These are phyloP conservation scores for Tapera naevia DNA, from an alignment of 2,797 vertebrate species.

Conservation along the genomic window DNA sequence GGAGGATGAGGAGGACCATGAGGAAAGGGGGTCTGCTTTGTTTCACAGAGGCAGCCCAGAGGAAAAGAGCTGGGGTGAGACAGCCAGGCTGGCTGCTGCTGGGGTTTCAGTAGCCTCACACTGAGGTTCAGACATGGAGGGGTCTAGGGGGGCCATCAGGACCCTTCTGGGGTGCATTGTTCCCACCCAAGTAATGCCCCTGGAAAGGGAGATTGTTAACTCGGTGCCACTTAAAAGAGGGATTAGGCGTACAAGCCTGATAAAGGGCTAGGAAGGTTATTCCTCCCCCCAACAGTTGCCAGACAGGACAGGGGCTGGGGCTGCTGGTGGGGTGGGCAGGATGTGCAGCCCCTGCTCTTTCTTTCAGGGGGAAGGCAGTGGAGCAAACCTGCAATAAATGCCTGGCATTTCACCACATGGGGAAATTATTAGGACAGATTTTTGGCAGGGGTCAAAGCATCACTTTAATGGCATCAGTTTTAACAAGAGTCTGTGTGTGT, in stretches of 20 bases:
- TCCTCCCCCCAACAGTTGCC: not conserved
- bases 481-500: not conserved
- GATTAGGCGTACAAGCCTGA: conserved; percentile 14
- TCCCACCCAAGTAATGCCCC: not conserved
- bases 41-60: conserved; percentile 68
- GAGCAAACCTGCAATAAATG: not conserved
- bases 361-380: accelerated
- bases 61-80: conserved; percentile 73
- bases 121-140: conserved; percentile 39
- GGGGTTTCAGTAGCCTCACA: not conserved
- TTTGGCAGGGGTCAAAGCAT: not conserved
- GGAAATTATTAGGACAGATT: not conserved
- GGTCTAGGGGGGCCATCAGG: conserved; percentile 46
- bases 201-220: not conserved
- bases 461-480: not conserved
- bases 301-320: not conserved
- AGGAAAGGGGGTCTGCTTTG: conserved; percentile 77
- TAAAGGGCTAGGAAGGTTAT: not conserved
- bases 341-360: accelerated
- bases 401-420: accelerated
- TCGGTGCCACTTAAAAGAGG: not conserved
- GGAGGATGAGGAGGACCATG: conserved; percentile 62
- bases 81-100: accelerated
- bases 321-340: not conserved
- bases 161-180: not conserved